Evolutionary conservation across 64 coral and sea anemone genomes (phyloP), one percentile per base, ranked within the genome.

Genomic region (Orbicella faveolata): DNA sequence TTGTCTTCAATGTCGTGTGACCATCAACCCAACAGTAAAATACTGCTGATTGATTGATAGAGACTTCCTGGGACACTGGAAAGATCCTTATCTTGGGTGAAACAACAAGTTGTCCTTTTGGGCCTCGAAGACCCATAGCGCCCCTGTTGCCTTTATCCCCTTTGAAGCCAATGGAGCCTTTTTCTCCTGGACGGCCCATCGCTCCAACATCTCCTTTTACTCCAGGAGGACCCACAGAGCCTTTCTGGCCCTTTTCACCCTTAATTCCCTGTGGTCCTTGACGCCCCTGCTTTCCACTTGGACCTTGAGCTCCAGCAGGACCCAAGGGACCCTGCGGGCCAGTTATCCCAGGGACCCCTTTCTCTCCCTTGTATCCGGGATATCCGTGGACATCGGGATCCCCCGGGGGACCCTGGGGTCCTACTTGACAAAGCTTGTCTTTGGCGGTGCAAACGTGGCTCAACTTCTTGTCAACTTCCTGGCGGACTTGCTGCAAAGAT

Each of bases 11-110:
- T 18, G 52, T 61, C 33, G 59, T 63, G 7, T 33, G 8, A 63
- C 79, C 79, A 63, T 63, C n/a, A 19, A 81, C 55, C 79, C 79
- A 81, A 9, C 79, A 81, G 33, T 81, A 63, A 63, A 81, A 35
- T 35, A 15, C 20, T 62, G 79, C 79, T 6, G 54, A 57, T 57
- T 63, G 35, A 55, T 81, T 63, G 12, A 81, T 4, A 36, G 37
- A 63, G 9, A 81, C 79, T 5, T 34, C 20, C 79, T 36, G 57
- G 3, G 33, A 81, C 34, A 61, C 26, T 35, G 79, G 79, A 63
- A 81, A 81, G 5, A 63, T 52, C 35, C 16, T 0, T 6, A 81
- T 63, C 34, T 63, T 81, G 19, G 79, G 55, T 16, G 33, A 35
- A 17, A 81, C 25, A 36, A 63, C 14, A 63, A 57, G 61, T 5